Percentiles rank a stretch among this genome's conserved stretches.
These are phyloP conservation scores for Agrochola lychnidis DNA, from an alignment of 2,888 invertebrate species.

Conservation along the genomic window DNA sequence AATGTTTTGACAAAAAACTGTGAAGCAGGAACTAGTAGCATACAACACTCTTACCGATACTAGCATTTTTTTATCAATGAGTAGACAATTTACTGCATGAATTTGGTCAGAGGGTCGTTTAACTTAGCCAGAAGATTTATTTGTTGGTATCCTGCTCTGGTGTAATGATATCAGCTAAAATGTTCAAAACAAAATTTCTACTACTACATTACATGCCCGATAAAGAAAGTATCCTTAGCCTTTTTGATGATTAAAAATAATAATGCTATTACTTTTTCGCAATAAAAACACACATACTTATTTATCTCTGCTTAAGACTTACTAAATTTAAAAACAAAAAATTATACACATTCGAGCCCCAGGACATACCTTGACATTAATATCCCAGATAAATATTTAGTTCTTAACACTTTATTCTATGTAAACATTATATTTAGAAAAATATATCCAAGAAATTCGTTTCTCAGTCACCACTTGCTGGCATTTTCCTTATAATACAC, in stretches of 20 bases:
- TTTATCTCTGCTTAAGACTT: background rate
- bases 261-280: background rate
- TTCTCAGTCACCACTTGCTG: conserved; percentile 21
- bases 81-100: no score
- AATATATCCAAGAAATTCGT: conserved; percentile 5
- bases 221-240: background rate
- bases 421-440: conserved; percentile 34
- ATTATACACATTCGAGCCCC: background rate
- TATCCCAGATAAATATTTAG: conserved; percentile 16
- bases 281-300: background rate
- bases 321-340: background rate
- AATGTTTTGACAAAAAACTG: background rate
- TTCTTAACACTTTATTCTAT: conserved; percentile 19
- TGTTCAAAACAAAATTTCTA: background rate
- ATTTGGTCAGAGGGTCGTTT: no score
- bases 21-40: no score
- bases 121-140: background rate
- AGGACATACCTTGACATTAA: conserved; percentile 48
- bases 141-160: background rate
- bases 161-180: background rate
- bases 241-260: background rate
- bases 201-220: background rate
- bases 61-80: background rate
- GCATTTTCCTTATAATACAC: conserved; percentile 15
- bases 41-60: background rate